Conservation (phyloP, 2,797 vertebrate genomes). For the Sebastiscus albofasciatus region DNA sequence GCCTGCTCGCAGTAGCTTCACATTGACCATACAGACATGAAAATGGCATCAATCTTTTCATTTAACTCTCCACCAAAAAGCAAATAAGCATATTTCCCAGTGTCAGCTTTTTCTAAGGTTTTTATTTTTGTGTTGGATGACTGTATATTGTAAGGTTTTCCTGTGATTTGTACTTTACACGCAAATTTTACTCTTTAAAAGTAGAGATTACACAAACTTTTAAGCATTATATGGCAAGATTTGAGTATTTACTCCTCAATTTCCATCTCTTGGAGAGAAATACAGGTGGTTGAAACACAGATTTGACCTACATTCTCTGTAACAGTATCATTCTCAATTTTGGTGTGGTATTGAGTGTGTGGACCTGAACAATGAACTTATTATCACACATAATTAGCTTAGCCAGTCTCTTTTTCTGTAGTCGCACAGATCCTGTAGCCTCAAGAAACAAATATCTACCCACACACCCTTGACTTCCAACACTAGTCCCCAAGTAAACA, state of each 20-base stretch:
- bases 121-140: neutral
- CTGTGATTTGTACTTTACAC: neutral
- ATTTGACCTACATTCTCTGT: neutral
- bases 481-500: conserved; percentile 72
- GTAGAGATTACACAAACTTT: neutral
- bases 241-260: neutral
- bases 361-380: conserved; percentile 2
- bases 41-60: neutral
- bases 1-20: neutral
- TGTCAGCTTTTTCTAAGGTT: neutral
- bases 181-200: neutral
- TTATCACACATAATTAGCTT: conserved; percentile 24
- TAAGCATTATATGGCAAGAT: neutral
- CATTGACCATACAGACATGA: neutral
- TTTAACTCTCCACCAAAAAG: neutral
- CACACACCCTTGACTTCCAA: conserved; percentile 65
- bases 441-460: conserved; percentile 66
- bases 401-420: conserved; percentile 7
- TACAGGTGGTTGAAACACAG: neutral
- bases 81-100: too few relatives aligned
- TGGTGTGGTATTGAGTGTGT: neutral
- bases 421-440: conserved; percentile 56
- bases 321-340: neutral
- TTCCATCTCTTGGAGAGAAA: neutral
- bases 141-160: neutral